Percentiles rank a stretch among this genome's conserved stretches.
phyloP scores from a whole-genome alignment of 2,113 vertebrate species.

The Hyla sarda region DNA sequence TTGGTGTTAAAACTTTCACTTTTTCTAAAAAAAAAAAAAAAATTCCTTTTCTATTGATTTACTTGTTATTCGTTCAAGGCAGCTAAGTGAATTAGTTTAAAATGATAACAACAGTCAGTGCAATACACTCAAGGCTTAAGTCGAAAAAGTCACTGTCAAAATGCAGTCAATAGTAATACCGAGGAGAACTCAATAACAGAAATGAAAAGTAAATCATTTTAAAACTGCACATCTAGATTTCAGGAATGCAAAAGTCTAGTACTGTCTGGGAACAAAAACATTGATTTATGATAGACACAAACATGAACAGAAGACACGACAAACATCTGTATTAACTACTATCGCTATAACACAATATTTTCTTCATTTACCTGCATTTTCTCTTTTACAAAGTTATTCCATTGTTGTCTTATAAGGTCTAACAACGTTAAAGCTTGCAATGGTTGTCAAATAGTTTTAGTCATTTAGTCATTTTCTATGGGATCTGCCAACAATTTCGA shows the following conservation, averaged over 20 bases:
- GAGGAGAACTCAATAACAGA: conserved; percentile 33
- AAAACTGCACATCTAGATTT: conserved; percentile 27
- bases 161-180: conserved; percentile 34
- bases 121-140: conserved; percentile 30
- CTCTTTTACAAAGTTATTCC: background rate
- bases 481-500: too few relatives aligned
- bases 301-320: background rate
- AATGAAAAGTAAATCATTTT: conserved; percentile 48
- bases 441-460: background rate
- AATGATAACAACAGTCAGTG: conserved; percentile 30
- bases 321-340: background rate
- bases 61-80: conserved; percentile 34
- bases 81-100: conserved; percentile 32
- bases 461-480: too few relatives aligned
- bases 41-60: conserved; percentile 26
- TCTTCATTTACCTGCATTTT: background rate
- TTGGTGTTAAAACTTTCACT: conserved; percentile 9
- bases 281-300: conserved; percentile 13
- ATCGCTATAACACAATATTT: background rate
- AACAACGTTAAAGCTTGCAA: background rate
- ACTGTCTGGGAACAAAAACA: conserved; percentile 37
- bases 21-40: background rate
- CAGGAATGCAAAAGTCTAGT: background rate
- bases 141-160: conserved; percentile 42
- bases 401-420: background rate